phyloP scores from a whole-genome alignment of 1,140 invertebrate species.

The Adoxophyes honmai region DNA sequence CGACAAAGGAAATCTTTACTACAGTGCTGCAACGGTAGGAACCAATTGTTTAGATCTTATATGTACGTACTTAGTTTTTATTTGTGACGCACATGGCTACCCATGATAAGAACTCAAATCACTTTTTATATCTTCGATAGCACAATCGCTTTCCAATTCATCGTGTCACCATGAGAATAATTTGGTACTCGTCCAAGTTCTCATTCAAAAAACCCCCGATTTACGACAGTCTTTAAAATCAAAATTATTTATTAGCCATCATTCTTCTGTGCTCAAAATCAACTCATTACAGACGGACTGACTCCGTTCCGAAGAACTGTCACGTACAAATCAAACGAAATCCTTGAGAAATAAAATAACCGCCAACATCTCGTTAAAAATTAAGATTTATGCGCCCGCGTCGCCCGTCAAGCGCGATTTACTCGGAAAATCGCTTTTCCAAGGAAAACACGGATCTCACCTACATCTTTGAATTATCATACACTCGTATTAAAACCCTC shows the following conservation, averaged over 20 bases:
- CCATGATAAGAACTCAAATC: too few relatives aligned
- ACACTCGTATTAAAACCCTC: background rate
- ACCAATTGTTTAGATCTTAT: too few relatives aligned
- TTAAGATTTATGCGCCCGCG: constrained; percentile 11
- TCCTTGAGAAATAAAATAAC: constrained; percentile 6
- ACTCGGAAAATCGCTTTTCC: constrained; percentile 25
- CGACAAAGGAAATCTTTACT: too few relatives aligned
- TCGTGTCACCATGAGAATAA: too few relatives aligned
- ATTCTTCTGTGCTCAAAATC: background rate
- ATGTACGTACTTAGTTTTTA: too few relatives aligned
- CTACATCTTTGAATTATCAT: background rate
- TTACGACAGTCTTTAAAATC: background rate
- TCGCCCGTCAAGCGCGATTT: constrained; percentile 19
- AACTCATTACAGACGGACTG: background rate
- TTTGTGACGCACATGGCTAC: too few relatives aligned
- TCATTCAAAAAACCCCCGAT: background rate
- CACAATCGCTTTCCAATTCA: too few relatives aligned
- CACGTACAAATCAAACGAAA: constrained; percentile 9
- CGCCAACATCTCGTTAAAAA: constrained; percentile 7
- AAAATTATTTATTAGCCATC: background rate
- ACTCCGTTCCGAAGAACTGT: background rate
- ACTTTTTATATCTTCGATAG: too few relatives aligned
- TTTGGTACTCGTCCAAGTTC: too few relatives aligned
- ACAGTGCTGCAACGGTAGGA: too few relatives aligned
- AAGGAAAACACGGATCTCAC: constrained; percentile 19